A percentile compares a stretch with the other conserved stretches of the same genome.
Evolutionary conservation across 2,888 invertebrate genomes (phyloP).

Genomic region (Drosophila mayaguana): DNA sequence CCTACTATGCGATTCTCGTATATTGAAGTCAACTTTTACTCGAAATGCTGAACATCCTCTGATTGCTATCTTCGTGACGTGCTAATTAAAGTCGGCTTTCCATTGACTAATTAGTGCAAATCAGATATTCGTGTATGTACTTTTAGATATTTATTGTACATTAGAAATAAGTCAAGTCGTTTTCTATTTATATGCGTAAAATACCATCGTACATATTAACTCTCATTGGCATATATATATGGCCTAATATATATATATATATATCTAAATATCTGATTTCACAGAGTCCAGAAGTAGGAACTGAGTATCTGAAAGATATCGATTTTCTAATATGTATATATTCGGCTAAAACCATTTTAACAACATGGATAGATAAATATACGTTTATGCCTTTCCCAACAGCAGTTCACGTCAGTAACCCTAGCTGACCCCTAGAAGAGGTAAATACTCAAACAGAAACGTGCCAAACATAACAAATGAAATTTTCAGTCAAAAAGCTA

Average conservation of each 20-base stretch:
- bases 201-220: background rate
- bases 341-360: background rate
- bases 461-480: slow-evolving; percentile 53
- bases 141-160: background rate
- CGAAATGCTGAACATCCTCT: background rate
- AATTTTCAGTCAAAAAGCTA: slow-evolving; percentile 31
- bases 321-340: background rate
- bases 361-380: background rate
- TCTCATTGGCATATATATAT: background rate
- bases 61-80: background rate
- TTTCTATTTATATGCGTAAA: background rate
- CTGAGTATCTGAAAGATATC: no score
- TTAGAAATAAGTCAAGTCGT: background rate
- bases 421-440: slow-evolving; percentile 46
- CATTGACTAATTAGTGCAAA: background rate
- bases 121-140: background rate
- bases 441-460: slow-evolving; percentile 24
- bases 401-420: slow-evolving; percentile 41
- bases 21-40: background rate
- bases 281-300: no score
- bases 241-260: no score
- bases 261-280: no score
- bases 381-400: slow-evolving; percentile 2
- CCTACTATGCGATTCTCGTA: background rate
- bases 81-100: background rate